These are phyloP conservation scores for Zingel zingel DNA, from an alignment of 2,113 vertebrate genomes.

Conservation along the genomic window DNA sequence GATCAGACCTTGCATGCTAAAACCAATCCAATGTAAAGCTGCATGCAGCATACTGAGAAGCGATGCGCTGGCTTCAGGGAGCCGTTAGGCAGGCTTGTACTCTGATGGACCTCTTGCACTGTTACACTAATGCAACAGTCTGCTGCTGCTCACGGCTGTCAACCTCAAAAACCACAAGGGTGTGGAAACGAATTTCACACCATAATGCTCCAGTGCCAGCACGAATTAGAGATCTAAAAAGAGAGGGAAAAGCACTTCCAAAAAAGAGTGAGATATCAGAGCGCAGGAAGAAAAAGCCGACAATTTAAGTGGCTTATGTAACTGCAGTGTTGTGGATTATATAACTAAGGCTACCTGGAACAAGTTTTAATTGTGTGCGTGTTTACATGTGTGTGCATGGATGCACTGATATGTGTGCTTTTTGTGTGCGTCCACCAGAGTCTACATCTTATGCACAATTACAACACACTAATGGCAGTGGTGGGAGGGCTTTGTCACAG, in stretches of 20 bases:
- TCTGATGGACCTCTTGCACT: constrained; percentile 58
- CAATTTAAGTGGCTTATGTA: constrained; percentile 75
- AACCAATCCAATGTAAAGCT: constrained; percentile 41
- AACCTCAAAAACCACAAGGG: constrained; percentile 67
- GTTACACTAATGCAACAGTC: constrained; percentile 67
- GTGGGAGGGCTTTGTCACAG: constrained; percentile 96
- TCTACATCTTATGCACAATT: constrained; percentile 94
- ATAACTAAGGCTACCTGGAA: constrained; percentile 73
- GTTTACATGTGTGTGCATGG: constrained; percentile 33
- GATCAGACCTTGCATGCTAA: constrained; percentile 43
- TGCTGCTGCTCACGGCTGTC: constrained; percentile 67
- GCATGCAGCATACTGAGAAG: constrained; percentile 49
- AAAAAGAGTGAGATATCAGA: constrained; percentile 63
- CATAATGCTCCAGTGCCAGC: constrained; percentile 68
- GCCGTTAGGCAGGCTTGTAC: constrained; percentile 45
- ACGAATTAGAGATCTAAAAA: constrained; percentile 57
- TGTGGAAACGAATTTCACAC: constrained; percentile 74
- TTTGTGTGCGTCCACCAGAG: constrained; percentile 81
- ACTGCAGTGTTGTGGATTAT: constrained; percentile 64
- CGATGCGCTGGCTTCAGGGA: constrained; percentile 46
- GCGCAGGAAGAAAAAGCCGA: constrained; percentile 61
- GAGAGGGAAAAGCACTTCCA: constrained; percentile 44
- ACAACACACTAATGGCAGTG: constrained; percentile 97
- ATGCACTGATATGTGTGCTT: constrained; percentile 44
- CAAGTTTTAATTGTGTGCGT: constrained; percentile 65